A percentile compares a stretch with the other conserved stretches of the same genome.
Evolutionary conservation across 1,140 invertebrate genomes (phyloP).

Genomic region (Ceratosolen fusciceps): DNA sequence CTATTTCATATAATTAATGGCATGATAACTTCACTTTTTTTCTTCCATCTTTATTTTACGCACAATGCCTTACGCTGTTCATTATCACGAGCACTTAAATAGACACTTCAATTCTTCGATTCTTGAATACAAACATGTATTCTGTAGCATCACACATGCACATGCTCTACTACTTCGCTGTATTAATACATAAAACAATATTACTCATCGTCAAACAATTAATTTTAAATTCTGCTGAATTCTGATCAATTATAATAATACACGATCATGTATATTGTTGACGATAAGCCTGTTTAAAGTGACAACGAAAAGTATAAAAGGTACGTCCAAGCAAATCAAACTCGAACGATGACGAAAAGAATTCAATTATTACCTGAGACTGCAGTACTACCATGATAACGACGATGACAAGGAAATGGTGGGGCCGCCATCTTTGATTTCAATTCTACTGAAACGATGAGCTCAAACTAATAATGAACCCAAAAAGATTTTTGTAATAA

Average conservation of each 20-base stretch:
- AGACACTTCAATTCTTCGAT: no score
- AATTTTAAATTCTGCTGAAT: not conserved
- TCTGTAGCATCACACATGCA: no score
- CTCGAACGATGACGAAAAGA: no score
- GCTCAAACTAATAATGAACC: not conserved
- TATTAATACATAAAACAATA: not conserved
- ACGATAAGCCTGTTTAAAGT: not conserved
- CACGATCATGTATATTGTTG: not conserved
- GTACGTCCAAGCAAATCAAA: not conserved
- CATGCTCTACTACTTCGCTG: no score
- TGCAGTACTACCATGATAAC: conserved; percentile 26
- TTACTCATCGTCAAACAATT: not conserved
- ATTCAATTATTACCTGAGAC: conserved; percentile 26
- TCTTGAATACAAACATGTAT: no score
- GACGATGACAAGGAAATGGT: conserved; percentile 40
- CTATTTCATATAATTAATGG: not conserved
- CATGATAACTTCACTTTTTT: not conserved
- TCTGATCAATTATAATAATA: not conserved
- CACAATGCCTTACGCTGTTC: not conserved
- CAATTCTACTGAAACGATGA: not conserved
- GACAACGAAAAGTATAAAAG: not conserved
- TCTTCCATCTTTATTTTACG: not conserved
- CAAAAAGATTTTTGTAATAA: not conserved
- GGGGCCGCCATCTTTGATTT: conserved; percentile 41
- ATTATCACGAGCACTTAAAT: no score